These are phyloP conservation scores for Ostrea edulis DNA, from an alignment of 1,140 invertebrate genomes.

Conservation along the genomic window DNA sequence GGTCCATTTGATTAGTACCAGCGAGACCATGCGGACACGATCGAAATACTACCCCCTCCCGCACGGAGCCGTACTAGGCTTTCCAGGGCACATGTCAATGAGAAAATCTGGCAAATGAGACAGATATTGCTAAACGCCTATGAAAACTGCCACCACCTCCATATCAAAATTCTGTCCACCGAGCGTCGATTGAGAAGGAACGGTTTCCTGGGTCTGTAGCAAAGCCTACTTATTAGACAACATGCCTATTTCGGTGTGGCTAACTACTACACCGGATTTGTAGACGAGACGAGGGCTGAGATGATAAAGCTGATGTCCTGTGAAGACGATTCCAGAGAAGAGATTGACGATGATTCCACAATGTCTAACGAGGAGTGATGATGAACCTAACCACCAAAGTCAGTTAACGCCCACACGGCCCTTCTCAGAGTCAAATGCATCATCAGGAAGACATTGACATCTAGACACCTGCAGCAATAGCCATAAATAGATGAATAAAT, in stretches of 20 bases:
- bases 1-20: neutral
- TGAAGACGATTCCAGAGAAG: neutral
- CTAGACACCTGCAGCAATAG: no score
- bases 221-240: neutral
- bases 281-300: neutral
- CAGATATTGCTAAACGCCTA: neutral
- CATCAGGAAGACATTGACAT: neutral
- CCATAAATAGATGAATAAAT: no score
- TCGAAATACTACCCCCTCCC: neutral
- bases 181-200: neutral
- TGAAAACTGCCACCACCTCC: neutral
- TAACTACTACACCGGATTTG: neutral
- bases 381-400: neutral
- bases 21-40: neutral
- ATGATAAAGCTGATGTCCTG: neutral
- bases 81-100: neutral
- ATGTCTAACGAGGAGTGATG: conserved; percentile 6
- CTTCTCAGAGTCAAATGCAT: neutral
- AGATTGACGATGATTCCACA: neutral
- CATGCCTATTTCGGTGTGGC: neutral
- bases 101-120: neutral
- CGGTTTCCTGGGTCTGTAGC: neutral
- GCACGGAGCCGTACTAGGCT: neutral
- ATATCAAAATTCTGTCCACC: neutral
- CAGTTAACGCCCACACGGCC: neutral